These are phyloP conservation scores for Pogoniulus pusillus DNA, from an alignment of 2,797 vertebrate species.

Conservation along the genomic window DNA sequence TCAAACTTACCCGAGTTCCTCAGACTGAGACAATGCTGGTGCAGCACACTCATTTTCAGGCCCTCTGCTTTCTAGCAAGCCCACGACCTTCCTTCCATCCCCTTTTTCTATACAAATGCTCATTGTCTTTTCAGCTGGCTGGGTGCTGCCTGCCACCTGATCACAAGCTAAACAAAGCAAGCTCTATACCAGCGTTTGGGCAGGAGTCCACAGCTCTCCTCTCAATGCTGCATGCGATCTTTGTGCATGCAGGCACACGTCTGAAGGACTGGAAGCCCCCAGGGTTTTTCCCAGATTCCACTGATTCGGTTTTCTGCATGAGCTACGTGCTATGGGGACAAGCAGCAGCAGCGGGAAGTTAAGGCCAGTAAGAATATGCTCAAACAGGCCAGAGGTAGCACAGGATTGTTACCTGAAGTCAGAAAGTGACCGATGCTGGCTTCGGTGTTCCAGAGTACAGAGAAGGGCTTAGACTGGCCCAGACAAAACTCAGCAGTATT, in stretches of 20 bases:
- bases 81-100: background rate
- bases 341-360: background rate
- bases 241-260: accelerated
- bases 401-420: background rate
- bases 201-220: background rate
- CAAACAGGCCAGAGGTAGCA: background rate
- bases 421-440: background rate
- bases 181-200: background rate
- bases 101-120: background rate
- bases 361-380: background rate
- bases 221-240: background rate
- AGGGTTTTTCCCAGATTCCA: background rate
- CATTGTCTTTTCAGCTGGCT: background rate
- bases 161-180: background rate
- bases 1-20: background rate
- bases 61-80: background rate
- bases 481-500: background rate
- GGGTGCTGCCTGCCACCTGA: background rate
- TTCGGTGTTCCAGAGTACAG: background rate
- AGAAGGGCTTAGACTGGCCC: background rate
- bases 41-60: background rate
- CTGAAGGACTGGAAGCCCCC: background rate
- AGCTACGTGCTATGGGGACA: background rate
- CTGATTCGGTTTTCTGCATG: background rate
- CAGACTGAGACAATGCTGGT: background rate